Percentiles rank a stretch among this genome's conserved stretches.
These are phyloP conservation scores for Drosophila histrio DNA, from an alignment of 2,888 invertebrate species.

Conservation along the genomic window DNA sequence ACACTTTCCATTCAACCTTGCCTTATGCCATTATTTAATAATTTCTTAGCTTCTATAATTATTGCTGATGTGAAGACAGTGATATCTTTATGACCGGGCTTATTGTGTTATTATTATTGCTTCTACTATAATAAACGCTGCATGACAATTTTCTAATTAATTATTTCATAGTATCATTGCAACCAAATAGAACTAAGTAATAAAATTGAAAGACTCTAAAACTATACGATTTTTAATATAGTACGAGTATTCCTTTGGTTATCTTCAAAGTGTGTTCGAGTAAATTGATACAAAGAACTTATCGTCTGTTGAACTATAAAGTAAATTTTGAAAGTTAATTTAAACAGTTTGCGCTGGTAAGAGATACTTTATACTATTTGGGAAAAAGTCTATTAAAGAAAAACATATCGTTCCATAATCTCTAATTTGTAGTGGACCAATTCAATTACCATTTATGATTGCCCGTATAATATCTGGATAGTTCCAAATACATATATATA, in stretches of 20 bases:
- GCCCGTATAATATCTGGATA: background rate
- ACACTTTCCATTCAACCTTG: background rate
- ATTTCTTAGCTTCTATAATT: background rate
- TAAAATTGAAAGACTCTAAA: slow-evolving; percentile 19
- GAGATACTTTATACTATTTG: background rate
- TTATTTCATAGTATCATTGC: background rate
- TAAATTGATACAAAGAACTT: background rate
- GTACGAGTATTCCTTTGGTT: background rate
- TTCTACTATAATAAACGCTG: background rate
- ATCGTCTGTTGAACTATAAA: slow-evolving; percentile 31
- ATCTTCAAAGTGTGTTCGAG: background rate
- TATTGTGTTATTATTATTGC: background rate
- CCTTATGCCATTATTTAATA: background rate
- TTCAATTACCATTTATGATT: slow-evolving; percentile 21
- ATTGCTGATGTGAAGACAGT: background rate
- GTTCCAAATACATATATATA: background rate
- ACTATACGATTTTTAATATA: background rate
- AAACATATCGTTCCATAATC: background rate
- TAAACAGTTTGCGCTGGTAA: background rate
- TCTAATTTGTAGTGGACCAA: background rate
- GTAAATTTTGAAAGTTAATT: too few relatives aligned
- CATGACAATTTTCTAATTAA: too few relatives aligned
- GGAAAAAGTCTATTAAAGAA: background rate
- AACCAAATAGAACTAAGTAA: slow-evolving; percentile 10
- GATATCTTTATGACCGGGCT: background rate